Evolutionary conservation across 1,140 invertebrate genomes (phyloP).

Genomic region (Antheraea mylitta): DNA sequence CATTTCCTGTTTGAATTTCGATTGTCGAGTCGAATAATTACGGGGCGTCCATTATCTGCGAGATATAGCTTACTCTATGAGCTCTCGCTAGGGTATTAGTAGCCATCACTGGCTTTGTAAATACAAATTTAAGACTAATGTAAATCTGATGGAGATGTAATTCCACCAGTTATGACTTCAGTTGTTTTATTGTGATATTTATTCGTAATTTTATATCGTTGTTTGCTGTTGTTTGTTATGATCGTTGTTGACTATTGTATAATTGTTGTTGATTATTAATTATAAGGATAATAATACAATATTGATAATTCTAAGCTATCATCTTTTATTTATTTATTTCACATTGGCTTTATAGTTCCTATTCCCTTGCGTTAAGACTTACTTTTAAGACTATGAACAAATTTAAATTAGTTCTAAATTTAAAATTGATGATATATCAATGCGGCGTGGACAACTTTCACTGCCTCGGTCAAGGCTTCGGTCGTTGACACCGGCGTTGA

Average conservation of each 20-base stretch:
- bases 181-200: constrained; percentile 68
- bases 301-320: background rate
- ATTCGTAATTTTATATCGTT: constrained; percentile 59
- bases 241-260: constrained; percentile 74
- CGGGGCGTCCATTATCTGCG: constrained; percentile 15
- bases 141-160: constrained; percentile 49
- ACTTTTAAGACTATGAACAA: background rate
- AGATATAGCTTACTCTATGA: constrained; percentile 52
- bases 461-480: constrained; percentile 44
- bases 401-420: constrained; percentile 7
- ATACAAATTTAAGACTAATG: constrained; percentile 32
- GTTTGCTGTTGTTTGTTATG: constrained; percentile 57
- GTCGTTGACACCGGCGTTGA: constrained; percentile 31
- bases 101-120: constrained; percentile 44
- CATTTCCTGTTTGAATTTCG: background rate
- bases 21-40: background rate
- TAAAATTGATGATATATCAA: constrained; percentile 4
- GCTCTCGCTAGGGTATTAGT: constrained; percentile 23
- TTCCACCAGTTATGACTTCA: constrained; percentile 48
- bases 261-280: constrained; percentile 63
- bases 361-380: background rate
- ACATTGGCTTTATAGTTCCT: background rate
- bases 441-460: constrained; percentile 33
- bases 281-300: constrained; percentile 16
- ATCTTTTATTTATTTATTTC: background rate